Evolutionary conservation across 2,888 invertebrate species (phyloP).

Genomic region (Sialis lutaria): DNA sequence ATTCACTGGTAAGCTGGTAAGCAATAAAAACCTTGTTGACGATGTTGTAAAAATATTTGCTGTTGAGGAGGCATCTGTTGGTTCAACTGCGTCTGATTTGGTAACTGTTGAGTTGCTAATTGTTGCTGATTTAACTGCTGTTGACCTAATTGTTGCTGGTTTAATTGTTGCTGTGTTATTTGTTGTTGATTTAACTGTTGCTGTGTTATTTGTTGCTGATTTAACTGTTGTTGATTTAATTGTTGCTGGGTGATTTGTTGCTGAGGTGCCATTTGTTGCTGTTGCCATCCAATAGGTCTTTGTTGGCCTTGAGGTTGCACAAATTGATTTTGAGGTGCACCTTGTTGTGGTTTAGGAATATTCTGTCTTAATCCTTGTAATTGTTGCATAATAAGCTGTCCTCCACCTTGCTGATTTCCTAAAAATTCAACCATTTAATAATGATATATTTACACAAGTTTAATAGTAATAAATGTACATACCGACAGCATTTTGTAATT

Average conservation of each 20-base stretch:
- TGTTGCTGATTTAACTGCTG: conserved; percentile 10
- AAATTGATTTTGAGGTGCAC: conserved; percentile 1
- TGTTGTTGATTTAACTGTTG: conserved; percentile 1
- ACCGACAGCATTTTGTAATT: conserved; percentile 19
- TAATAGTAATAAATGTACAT: no score
- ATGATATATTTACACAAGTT: no score
- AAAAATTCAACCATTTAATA: no score
- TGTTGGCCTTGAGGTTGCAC: conserved; percentile 1
- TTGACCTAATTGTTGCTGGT: conserved; percentile 5
- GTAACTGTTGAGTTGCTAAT: conserved; percentile 19
- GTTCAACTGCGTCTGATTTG: conserved; percentile 16
- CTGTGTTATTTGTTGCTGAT: conserved; percentile 4
- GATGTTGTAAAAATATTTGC: conserved; percentile 9
- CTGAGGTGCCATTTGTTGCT: conserved; percentile 20
- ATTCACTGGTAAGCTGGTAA: conserved; percentile 5
- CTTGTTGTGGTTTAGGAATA: conserved; percentile 5
- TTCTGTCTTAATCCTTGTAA: conserved; percentile 5
- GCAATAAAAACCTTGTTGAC: conserved; percentile 8
- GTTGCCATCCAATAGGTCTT: conserved; percentile 16
- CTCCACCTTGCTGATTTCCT: conserved; percentile 14
- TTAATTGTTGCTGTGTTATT: no score
- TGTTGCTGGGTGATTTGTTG: conserved; percentile 19
- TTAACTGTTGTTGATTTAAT: conserved; percentile 3
- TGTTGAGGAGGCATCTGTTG: conserved; percentile 8
- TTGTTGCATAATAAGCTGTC: conserved; percentile 12